Evolutionary conservation across 2,113 vertebrate genomes (phyloP).

Genomic region (Speoplatyrhinus poulsoni): DNA sequence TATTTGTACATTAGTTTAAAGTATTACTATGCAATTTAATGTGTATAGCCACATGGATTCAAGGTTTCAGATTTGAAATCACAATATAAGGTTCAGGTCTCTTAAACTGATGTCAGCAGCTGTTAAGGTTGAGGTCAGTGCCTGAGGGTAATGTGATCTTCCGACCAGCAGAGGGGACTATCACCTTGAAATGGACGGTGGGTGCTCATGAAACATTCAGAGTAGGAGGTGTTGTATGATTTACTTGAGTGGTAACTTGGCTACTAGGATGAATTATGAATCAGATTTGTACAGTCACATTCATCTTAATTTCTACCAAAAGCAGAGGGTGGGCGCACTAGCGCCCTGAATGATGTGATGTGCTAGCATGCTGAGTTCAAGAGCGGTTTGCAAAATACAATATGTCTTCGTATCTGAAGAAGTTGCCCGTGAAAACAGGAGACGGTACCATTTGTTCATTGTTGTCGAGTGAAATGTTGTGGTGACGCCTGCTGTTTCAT

Average conservation of each 20-base stretch:
- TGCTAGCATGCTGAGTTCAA: not conserved
- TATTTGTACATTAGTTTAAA: too few species aligned
- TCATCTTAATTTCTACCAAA: not conserved
- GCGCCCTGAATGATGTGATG: too few species aligned
- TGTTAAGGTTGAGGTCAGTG: slow-evolving; percentile 22
- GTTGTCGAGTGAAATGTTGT: slow-evolving; percentile 19
- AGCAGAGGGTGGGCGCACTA: not conserved
- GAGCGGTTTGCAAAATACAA: slow-evolving; percentile 1
- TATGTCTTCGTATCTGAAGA: not conserved
- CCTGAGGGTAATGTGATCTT: not conserved
- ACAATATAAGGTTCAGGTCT: not conserved
- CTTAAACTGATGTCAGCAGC: not conserved
- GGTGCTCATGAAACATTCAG: not conserved
- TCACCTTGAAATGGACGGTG: slow-evolving; percentile 20
- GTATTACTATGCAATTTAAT: too few species aligned
- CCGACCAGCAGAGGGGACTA: slow-evolving; percentile 37
- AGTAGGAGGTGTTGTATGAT: not conserved
- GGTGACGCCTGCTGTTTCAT: slow-evolving; percentile 18
- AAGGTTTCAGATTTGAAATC: too few species aligned
- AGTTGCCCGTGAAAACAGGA: slow-evolving; percentile 2
- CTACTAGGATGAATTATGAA: too few species aligned
- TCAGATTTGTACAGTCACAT: too few species aligned
- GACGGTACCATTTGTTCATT: not conserved
- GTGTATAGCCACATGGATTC: too few species aligned
- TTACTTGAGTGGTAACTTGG: not conserved